phyloP scores from a whole-genome alignment of 37 sponge, comb jelly and placozoan genomes.

The Theonella swinhoei region DNA sequence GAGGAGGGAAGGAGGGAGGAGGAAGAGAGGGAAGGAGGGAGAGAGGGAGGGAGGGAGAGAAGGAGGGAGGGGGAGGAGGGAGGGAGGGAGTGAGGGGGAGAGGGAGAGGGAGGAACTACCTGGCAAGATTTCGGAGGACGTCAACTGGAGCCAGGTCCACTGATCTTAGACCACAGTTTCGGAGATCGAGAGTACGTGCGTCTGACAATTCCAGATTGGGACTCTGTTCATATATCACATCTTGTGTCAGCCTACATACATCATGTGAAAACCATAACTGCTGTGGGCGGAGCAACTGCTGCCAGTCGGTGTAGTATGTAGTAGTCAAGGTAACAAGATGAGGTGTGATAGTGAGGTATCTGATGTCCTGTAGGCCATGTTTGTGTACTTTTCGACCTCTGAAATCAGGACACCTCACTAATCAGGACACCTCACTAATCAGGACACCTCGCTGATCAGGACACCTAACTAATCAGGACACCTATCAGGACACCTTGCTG shows the following conservation, averaged over 20 bases:
- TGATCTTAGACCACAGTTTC: constrained; percentile 54
- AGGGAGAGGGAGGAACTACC: constrained; percentile 53
- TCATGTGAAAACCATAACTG: not conserved
- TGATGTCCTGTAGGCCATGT: too few relatives aligned
- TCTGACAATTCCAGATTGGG: constrained; percentile 43
- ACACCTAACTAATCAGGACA: too few relatives aligned
- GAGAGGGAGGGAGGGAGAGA: not conserved
- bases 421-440: too few relatives aligned
- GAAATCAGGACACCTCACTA: too few relatives aligned
- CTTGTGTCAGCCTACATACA: constrained; percentile 72
- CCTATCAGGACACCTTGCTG: too few relatives aligned
- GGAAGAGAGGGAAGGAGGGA: not conserved
- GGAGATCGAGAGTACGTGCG: constrained; percentile 65
- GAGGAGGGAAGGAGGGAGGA: not conserved
- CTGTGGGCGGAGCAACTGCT: too few relatives aligned
- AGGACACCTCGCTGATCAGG: too few relatives aligned
- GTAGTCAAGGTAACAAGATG: too few relatives aligned
- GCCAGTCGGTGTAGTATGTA: too few relatives aligned
- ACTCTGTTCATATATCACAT: constrained; percentile 75
- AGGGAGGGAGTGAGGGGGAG: not conserved
- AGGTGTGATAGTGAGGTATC: too few relatives aligned
- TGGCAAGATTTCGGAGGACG: constrained; percentile 57
- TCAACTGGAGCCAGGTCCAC: constrained; percentile 80
- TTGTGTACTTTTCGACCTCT: too few relatives aligned
- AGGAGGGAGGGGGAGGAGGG: not conserved